phyloP scores from a whole-genome alignment of 2,113 vertebrate genomes.

The Sturnira hondurensis region DNA sequence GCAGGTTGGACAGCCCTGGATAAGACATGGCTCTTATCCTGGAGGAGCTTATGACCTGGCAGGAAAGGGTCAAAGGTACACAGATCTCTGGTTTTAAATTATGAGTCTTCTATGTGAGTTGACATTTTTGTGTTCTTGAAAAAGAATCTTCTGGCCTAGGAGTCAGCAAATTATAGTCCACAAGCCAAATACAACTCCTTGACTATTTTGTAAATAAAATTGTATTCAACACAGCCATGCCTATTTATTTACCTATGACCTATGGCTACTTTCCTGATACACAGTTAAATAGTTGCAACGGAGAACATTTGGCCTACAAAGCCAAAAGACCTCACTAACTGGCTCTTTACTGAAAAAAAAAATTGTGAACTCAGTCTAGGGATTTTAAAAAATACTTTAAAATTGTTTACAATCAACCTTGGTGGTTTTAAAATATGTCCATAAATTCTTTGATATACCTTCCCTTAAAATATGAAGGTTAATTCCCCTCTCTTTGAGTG shows the following conservation, averaged over 20 bases:
- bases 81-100: background rate
- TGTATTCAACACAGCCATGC: background rate
- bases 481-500: background rate
- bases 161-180: background rate
- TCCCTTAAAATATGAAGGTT: background rate
- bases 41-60: background rate
- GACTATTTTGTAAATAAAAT: background rate
- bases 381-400: background rate
- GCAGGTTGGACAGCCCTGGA: too few relatives aligned
- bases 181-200: background rate
- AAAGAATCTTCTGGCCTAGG: background rate
- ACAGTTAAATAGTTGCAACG: background rate
- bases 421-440: conserved; percentile 2
- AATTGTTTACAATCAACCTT: conserved; percentile 7
- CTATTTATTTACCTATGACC: background rate
- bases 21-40: background rate
- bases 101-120: background rate
- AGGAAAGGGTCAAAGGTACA: background rate
- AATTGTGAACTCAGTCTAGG: background rate
- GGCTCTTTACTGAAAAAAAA: background rate
- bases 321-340: background rate
- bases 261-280: background rate
- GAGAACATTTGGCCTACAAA: background rate
- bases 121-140: background rate
- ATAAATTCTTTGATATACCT: background rate